A percentile compares a stretch with the other conserved stretches of the same genome.
These are phyloP conservation scores for Gallinago solitaria DNA, from an alignment of 2,797 vertebrate genomes.

Conservation along the genomic window DNA sequence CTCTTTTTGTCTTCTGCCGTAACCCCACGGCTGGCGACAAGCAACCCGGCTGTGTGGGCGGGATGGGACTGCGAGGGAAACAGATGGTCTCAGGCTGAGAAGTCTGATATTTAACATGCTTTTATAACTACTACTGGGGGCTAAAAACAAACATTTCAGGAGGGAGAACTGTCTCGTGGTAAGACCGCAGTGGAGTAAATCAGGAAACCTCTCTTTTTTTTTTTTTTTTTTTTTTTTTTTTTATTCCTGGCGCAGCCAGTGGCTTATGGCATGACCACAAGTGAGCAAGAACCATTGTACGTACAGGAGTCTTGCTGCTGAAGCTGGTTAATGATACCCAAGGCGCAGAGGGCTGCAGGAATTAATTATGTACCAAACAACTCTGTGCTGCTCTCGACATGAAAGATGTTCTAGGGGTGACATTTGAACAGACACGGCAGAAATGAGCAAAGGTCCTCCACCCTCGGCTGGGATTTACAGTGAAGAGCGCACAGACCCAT, in stretches of 20 bases:
- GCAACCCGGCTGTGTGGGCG: background rate
- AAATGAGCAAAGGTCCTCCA: background rate
- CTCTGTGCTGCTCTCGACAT: background rate
- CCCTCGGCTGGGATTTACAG: background rate
- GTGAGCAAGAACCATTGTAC: fast-evolving
- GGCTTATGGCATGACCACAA: background rate
- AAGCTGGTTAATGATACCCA: background rate
- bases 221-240: background rate
- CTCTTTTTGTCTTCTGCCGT: background rate
- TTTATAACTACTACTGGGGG: background rate
- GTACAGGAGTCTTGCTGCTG: fast-evolving
- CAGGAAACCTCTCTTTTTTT: background rate
- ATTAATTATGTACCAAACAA: background rate
- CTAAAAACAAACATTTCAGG: conserved; percentile 19
- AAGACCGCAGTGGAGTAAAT: background rate
- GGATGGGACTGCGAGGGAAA: background rate
- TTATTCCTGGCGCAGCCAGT: background rate
- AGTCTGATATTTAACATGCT: conserved; percentile 13
- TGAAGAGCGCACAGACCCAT: background rate
- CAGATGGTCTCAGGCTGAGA: conserved; percentile 29
- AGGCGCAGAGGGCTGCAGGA: background rate
- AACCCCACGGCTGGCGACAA: background rate
- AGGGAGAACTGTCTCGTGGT: background rate
- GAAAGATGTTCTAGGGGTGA: background rate
- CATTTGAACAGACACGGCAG: background rate